These are phyloP conservation scores for Rana temporaria DNA, from an alignment of 2,113 vertebrate genomes.

Conservation along the genomic window DNA sequence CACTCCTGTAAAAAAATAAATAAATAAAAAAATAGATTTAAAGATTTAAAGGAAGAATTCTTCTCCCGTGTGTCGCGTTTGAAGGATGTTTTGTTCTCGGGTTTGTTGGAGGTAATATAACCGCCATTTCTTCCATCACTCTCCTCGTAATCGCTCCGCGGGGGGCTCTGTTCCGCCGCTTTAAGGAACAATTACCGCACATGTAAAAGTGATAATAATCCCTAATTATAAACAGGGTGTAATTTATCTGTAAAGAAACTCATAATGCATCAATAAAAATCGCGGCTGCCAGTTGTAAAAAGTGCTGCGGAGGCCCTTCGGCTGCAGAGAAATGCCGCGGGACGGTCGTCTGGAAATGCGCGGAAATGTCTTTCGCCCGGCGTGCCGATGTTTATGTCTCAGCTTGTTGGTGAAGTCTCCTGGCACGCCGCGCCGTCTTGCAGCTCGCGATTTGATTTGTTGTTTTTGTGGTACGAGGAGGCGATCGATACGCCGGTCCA, in stretches of 20 bases:
- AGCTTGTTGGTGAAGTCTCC: background rate
- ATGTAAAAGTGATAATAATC: background rate
- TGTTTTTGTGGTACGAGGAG: background rate
- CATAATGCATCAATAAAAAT: background rate
- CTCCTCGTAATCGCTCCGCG: background rate
- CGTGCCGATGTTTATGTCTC: background rate
- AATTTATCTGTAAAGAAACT: too few species aligned
- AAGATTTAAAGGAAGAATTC: too few species aligned
- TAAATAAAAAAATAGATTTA: too few species aligned
- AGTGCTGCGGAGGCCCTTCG: background rate
- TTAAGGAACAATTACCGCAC: background rate
- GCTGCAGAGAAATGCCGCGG: constrained; percentile 1
- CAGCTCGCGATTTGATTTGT: background rate
- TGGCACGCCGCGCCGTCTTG: background rate
- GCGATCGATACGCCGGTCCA: too few species aligned
- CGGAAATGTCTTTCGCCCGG: constrained; percentile 1
- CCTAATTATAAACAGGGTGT: background rate
- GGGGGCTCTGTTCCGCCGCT: background rate
- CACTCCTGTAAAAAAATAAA: too few species aligned
- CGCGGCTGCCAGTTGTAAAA: background rate
- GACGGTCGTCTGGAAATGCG: background rate
- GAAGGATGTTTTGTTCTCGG: background rate
- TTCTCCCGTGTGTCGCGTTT: background rate
- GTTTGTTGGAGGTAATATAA: background rate
- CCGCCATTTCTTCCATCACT: background rate